Evolutionary conservation across 2,888 invertebrate species (phyloP).

Genomic region (Myopa tessellatipennis): DNA sequence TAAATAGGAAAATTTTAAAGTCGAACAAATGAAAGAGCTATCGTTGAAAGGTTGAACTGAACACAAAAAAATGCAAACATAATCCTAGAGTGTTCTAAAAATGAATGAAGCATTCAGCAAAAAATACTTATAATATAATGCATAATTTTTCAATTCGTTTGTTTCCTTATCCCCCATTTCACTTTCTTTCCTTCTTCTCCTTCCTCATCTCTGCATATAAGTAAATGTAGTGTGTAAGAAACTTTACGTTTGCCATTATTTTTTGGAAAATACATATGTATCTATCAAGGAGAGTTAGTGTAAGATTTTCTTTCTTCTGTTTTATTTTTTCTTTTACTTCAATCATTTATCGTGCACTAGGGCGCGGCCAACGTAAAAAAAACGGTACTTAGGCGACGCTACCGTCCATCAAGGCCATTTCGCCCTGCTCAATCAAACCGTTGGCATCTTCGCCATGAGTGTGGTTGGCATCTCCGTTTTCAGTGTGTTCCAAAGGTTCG

Average conservation of each 20-base stretch:
- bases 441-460: constrained; percentile 2
- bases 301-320: constrained; percentile 19
- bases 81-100: constrained; percentile 17
- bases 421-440: constrained; percentile 18
- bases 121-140: constrained; percentile 30
- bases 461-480: constrained; percentile 18
- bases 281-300: constrained; percentile 21
- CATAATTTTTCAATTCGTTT: constrained; percentile 12
- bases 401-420: constrained; percentile 29
- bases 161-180: constrained; percentile 7
- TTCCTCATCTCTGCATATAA: not conserved
- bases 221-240: constrained; percentile 34
- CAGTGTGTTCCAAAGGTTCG: constrained; percentile 18
- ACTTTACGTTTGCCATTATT: constrained; percentile 35
- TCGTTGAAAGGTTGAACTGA: constrained; percentile 3
- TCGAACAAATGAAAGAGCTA: not conserved
- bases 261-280: constrained; percentile 27
- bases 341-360: not conserved
- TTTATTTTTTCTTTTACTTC: not conserved
- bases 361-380: not conserved
- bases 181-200: constrained; percentile 19
- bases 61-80: constrained; percentile 23
- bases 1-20: constrained; percentile 24
- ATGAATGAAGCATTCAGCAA: constrained; percentile 16
- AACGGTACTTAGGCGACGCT: constrained; percentile 11